Base-by-base conservation (phyloP, 2,888 invertebrate genomes). In the Masnerella sp. region DNA sequence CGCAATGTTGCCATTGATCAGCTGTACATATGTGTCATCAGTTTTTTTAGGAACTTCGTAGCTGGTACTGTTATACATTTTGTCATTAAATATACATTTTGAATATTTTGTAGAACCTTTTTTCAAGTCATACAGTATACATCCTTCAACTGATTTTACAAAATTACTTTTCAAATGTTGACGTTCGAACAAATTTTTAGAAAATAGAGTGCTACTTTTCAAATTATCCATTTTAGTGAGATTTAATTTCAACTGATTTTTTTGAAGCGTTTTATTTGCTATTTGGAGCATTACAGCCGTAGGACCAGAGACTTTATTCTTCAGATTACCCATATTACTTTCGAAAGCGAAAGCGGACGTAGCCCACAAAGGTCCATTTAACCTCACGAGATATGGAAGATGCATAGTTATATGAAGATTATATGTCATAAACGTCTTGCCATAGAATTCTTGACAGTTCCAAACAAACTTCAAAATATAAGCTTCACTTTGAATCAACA, bases 361-460 rank as follows among this genome's bases (percentile, higher is more conserved):
- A 22, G 49, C 36, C 40, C 40, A 54, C 11, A 54, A 40, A 28
- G 54, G 17, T 17, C 54, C 38, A 54, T 54, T 54, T 11, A 22
- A 1, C 20, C 11, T 54, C 7, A 54, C 54, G 17, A 58, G 45
- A 11, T 56, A 42, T 9, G 56, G 32, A 28, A 42, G 18, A n/a
- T 56, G 56, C 5, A 25, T 40, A 7, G 40, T 40, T 54, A 59
- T 20, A 32, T 58, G 56, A 3, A 58, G 32, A 59, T 59, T 59
- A 7, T 15, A 59, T 5, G 34, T 59, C 36, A 59, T 59, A 17
- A 59, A 64, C 32, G 32, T 11, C 5, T 34, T 52, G 2, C 64
- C 42, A 11, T 51, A 34, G 1, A 32, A 52, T 1, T 40, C 2
- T 12, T 51, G 34, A 34, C 52, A 52, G 1, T 40, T 25, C 43